Conservation (phyloP, 2,113 vertebrate genomes). For the Psephotus haematonotus region DNA sequence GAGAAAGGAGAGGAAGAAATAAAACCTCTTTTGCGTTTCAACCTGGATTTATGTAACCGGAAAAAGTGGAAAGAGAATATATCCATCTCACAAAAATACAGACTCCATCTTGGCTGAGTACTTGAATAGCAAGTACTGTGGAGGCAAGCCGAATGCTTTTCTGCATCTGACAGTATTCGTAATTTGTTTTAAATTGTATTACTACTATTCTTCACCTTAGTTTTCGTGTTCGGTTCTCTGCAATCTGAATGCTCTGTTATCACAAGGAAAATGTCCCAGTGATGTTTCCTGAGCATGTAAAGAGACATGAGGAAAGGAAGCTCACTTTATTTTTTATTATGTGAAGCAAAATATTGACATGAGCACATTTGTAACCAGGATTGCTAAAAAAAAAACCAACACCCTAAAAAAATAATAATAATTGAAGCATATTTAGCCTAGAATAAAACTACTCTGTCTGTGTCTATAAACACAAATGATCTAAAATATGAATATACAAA, state of each 20-base stretch:
- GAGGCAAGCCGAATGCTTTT: not conserved
- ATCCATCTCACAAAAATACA: not conserved
- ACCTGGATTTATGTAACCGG: not conserved
- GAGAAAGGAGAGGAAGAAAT: not conserved
- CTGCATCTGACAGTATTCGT: not conserved
- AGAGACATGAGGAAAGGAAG: not conserved
- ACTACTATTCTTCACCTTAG: not conserved
- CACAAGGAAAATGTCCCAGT: not conserved
- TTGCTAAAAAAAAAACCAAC: not conserved
- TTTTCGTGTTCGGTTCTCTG: not conserved
- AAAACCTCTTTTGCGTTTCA: not conserved
- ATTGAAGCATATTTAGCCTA: not conserved
- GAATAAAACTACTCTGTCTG: not conserved
- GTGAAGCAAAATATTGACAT: not conserved
- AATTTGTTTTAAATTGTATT: not conserved
- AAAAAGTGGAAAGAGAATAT: not conserved
- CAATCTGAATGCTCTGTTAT: not conserved
- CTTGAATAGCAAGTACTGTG: not conserved
- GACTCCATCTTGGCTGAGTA: not conserved
- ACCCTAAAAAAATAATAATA: not conserved
- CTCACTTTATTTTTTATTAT: not conserved
- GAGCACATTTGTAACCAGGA: not conserved
- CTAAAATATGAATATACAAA: not conserved
- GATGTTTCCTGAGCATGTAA: conserved; percentile 8
- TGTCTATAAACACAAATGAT: not conserved